Evolutionary conservation across 1,140 invertebrate genomes (phyloP).

Genomic region (Hypothenemus hampei): DNA sequence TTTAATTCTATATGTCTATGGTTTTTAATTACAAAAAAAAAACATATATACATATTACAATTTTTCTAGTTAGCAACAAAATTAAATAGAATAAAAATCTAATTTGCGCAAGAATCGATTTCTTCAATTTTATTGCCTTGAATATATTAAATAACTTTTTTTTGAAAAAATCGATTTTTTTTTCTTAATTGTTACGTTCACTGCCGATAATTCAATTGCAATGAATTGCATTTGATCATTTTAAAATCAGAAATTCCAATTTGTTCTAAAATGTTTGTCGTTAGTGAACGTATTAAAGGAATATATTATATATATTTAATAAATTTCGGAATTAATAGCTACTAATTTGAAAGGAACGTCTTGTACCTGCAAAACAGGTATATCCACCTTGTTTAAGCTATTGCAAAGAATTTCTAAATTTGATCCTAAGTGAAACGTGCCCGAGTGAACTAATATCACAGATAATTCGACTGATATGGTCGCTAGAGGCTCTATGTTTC

Average conservation of each 20-base stretch:
- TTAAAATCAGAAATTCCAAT: not conserved
- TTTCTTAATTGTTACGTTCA: not conserved
- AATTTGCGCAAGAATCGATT: too few relatives aligned
- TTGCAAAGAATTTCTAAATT: slow-evolving; percentile 40
- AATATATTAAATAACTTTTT: too few relatives aligned
- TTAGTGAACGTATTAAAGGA: not conserved
- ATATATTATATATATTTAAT: not conserved
- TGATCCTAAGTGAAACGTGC: slow-evolving; percentile 42
- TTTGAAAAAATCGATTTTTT: not conserved
- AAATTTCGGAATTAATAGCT: slow-evolving; percentile 28
- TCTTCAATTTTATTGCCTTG: too few relatives aligned
- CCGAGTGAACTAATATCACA: slow-evolving; percentile 38
- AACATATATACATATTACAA: too few relatives aligned
- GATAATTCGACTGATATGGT: slow-evolving; percentile 35
- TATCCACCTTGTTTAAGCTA: slow-evolving; percentile 28
- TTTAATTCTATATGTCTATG: too few relatives aligned
- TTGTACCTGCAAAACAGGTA: slow-evolving; percentile 37
- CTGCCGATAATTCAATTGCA: not conserved
- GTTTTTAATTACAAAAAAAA: too few relatives aligned
- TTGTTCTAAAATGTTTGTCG: not conserved
- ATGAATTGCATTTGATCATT: not conserved
- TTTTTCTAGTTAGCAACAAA: too few relatives aligned
- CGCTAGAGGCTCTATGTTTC: slow-evolving; percentile 35
- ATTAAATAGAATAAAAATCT: too few relatives aligned
- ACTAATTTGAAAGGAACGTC: slow-evolving; percentile 40